Evolutionary conservation across 2,797 vertebrate species (phyloP), one percentile per base, ranked within the genome.

Genomic region (Sebastolobus altivelis): DNA sequence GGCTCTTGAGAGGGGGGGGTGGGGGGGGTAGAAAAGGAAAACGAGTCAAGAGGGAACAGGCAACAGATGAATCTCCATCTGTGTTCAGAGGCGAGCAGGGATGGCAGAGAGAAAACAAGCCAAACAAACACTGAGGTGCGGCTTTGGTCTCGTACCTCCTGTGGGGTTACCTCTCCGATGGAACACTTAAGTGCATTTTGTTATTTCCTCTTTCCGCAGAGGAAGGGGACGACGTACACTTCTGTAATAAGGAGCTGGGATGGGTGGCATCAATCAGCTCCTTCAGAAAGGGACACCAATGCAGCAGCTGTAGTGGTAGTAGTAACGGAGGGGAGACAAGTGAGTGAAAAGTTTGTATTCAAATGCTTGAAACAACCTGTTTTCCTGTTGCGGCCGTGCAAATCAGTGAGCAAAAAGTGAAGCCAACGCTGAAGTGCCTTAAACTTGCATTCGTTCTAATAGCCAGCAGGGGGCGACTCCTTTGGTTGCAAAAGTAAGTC

Each of bases 41-140:
- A 90, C 20, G 85, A 93, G 89, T 91, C 88, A 90, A 90, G 87
- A 87, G 92, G 91, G 85, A 93, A 67, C 85, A 73, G 90, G 86
- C 84, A 87, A 91, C 94, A 93, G 92, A 92, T 92, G 94, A 93
- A 88, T 88, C 92, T 93, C 92, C 93, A 93, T 94, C 92, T 93
- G 93, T 90, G 91, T 91, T 93, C 86, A 78, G 77, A 92, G 83
- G 68, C 72, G 9, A 84, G 88, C 68, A 35, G 86, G 78, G 87
- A 85, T 61, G 37, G 83, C 65, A 52, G 72, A 8, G 56, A 78
- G 82, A 83, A 79, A 85, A 89, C 84, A 87, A 87, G 90, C 87
- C 90, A 90, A 89, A 88, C 62, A 69, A 88, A 65, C 80, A 46
- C 72, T 16, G 81, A 89, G 84, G 86, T 89, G 86, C 63, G 8